These are phyloP conservation scores for Panagrolaimus sp. DNA, from an alignment of 1,140 invertebrate genomes.

Conservation along the genomic window DNA sequence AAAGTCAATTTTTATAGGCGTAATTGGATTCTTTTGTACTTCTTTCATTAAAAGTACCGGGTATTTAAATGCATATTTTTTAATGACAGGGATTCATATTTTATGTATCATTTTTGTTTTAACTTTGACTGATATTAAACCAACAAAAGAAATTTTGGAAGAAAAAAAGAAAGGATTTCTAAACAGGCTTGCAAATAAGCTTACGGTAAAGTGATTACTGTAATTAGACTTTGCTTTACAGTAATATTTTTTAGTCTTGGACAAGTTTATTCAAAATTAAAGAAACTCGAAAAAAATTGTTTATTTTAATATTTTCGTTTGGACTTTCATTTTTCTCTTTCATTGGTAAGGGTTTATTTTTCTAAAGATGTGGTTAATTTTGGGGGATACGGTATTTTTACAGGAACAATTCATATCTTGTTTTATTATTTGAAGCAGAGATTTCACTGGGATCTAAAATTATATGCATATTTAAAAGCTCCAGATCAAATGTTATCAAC, in stretches of 20 bases:
- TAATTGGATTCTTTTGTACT: not conserved
- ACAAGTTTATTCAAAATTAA: not conserved
- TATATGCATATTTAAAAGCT: not conserved
- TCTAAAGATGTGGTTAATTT: too few species aligned
- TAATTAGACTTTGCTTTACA: too few species aligned
- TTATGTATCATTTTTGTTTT: not conserved
- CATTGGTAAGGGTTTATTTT: not conserved
- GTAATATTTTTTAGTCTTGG: not conserved
- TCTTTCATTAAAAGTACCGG: not conserved
- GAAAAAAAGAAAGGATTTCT: not conserved
- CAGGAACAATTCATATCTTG: not conserved
- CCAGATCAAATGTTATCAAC: constrained; percentile 5
- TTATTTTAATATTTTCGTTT: not conserved
- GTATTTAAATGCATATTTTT: not conserved
- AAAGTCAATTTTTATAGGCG: not conserved
- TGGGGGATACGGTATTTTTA: too few species aligned
- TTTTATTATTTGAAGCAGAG: constrained; percentile 14
- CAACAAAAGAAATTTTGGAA: not conserved
- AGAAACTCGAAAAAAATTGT: not conserved
- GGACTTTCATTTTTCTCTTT: constrained; percentile 4
- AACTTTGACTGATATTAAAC: not conserved
- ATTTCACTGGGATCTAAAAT: constrained; percentile 6
- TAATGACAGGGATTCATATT: constrained; percentile 4
- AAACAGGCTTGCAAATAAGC: not conserved
- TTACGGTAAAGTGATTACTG: not conserved